These are phyloP conservation scores for Dascyllus trimaculatus DNA, from an alignment of 2,113 vertebrate genomes.

Conservation along the genomic window DNA sequence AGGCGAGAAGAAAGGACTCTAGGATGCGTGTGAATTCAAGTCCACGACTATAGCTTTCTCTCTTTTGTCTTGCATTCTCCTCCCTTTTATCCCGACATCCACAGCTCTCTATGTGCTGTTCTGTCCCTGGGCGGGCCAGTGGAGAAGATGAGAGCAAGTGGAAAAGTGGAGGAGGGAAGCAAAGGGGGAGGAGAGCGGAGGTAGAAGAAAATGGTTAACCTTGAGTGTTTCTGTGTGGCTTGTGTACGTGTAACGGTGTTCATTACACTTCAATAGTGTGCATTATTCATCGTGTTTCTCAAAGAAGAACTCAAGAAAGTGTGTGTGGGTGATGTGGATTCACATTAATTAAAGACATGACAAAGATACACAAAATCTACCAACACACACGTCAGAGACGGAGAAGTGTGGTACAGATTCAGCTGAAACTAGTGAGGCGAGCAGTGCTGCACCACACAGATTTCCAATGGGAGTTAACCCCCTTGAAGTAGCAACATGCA, in stretches of 20 bases:
- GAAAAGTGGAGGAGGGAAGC: slow-evolving; percentile 20
- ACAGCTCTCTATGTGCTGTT: slow-evolving; percentile 22
- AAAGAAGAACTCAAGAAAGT: slow-evolving; percentile 44
- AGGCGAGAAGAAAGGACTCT: slow-evolving; percentile 39
- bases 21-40: slow-evolving; percentile 52
- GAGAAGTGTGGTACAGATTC: slow-evolving; percentile 11
- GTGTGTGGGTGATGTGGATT: slow-evolving; percentile 28
- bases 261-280: slow-evolving; percentile 49
- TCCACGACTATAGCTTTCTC: slow-evolving; percentile 20
- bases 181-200: slow-evolving; percentile 14
- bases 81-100: slow-evolving; percentile 27
- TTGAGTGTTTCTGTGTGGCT: slow-evolving; percentile 27
- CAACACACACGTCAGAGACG: background rate
- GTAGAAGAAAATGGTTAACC: slow-evolving; percentile 45
- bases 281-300: slow-evolving; percentile 71
- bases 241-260: slow-evolving; percentile 37
- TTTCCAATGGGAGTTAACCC: slow-evolving; percentile 37
- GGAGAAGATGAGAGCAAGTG: slow-evolving; percentile 27
- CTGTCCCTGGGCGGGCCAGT: slow-evolving; percentile 15
- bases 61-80: slow-evolving; percentile 32
- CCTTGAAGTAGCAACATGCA: background rate
- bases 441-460: slow-evolving; percentile 9
- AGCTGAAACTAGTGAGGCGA: slow-evolving; percentile 52
- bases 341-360: slow-evolving; percentile 37
- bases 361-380: slow-evolving; percentile 24